Conservation (phyloP, 2,888 invertebrate species). For the Eugnorisma glareosa region DNA sequence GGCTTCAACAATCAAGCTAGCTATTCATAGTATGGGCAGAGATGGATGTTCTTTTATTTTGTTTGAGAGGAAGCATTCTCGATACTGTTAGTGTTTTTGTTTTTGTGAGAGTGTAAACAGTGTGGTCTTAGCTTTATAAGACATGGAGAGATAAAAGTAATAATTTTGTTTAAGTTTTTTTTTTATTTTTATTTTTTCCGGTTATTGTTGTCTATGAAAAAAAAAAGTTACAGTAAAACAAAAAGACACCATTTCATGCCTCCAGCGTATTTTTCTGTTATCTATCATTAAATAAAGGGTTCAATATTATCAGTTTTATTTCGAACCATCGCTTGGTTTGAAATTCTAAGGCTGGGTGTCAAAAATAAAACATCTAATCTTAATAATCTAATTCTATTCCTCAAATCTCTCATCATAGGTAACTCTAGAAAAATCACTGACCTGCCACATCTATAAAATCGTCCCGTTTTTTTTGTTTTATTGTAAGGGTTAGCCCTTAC, state of each 20-base stretch:
- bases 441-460: conserved; percentile 33
- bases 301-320: neutral
- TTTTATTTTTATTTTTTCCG: too few relatives aligned
- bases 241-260: neutral
- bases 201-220: neutral
- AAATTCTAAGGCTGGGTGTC: neutral
- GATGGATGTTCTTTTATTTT: conserved; percentile 44
- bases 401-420: neutral
- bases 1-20: conserved; percentile 47
- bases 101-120: neutral
- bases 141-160: too few relatives aligned
- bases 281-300: neutral
- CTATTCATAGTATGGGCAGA: conserved; percentile 47
- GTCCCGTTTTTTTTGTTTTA: too few relatives aligned
- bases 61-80: neutral
- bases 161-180: too few relatives aligned
- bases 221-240: neutral
- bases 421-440: conserved; percentile 19
- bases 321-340: neutral
- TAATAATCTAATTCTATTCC: neutral
- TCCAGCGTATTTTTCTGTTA: neutral
- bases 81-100: neutral
- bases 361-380: neutral
- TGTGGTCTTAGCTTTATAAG: conserved; percentile 2
- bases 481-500: conserved; percentile 1